Evolutionary conservation across 2,797 vertebrate species (phyloP).

Genomic region (Syngnathus rostellatus): DNA sequence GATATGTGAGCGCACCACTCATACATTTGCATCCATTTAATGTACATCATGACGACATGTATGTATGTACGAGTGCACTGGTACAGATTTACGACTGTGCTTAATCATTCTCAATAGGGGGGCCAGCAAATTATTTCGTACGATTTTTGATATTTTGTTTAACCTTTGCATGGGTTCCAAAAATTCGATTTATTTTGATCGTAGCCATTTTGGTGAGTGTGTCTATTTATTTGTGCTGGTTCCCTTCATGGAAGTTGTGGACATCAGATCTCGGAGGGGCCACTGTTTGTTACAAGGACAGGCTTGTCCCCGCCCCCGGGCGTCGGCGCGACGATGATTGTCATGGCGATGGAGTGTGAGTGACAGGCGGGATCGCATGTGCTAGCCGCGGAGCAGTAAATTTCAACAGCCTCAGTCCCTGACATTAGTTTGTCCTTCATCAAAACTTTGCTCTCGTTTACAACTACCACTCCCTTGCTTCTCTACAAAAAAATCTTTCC

Average conservation of each 20-base stretch:
- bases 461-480: conserved; percentile 42
- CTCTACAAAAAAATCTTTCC: conserved; percentile 35
- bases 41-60: conserved; percentile 10
- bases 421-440: conserved; percentile 82
- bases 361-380: conserved; percentile 74
- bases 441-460: conserved; percentile 68
- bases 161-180: conserved; percentile 11
- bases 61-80: conserved; percentile 1
- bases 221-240: conserved; percentile 17
- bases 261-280: conserved; percentile 58
- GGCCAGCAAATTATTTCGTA: neutral
- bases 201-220: conserved; percentile 10
- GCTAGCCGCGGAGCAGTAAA: conserved; percentile 70
- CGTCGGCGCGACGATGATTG: conserved; percentile 71
- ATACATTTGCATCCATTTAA: conserved; percentile 11
- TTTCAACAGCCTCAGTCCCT: conserved; percentile 69
- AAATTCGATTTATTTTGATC: conserved; percentile 6
- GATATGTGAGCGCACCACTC: conserved; percentile 27
- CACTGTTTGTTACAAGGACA: conserved; percentile 76
- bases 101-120: neutral
- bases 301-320: conserved; percentile 67
- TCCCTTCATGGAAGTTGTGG: conserved; percentile 53
- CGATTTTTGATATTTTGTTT: neutral
- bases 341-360: conserved; percentile 74
- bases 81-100: neutral